These are phyloP conservation scores for Taxidea taxus DNA, from an alignment of 2,113 vertebrate species.

Conservation along the genomic window DNA sequence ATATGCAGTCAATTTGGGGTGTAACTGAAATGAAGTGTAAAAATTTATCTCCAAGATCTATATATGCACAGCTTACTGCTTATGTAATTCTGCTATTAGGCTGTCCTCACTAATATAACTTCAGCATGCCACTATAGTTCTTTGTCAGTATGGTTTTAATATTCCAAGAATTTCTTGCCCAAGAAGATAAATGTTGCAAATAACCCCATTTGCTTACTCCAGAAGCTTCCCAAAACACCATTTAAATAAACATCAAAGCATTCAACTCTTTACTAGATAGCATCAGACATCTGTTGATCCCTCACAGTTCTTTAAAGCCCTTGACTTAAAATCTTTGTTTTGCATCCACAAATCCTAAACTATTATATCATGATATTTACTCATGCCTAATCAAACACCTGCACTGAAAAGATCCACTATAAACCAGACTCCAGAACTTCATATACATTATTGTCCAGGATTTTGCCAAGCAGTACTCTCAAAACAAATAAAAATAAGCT, in stretches of 20 bases:
- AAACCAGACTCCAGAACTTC: not conserved
- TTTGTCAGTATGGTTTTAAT: not conserved
- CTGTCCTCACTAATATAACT: not conserved
- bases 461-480: not conserved
- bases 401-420: not conserved
- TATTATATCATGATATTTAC: not conserved
- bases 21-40: not conserved
- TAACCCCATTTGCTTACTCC: constrained; percentile 17
- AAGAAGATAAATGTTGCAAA: constrained; percentile 4
- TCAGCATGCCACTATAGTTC: not conserved
- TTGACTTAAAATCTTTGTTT: not conserved
- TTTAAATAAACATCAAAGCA: constrained; percentile 6
- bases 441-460: not conserved
- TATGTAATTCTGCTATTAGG: not conserved
- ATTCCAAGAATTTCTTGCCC: not conserved
- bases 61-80: not conserved
- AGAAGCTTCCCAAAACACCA: not conserved
- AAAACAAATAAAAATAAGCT: not conserved
- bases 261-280: not conserved
- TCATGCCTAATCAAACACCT: not conserved
- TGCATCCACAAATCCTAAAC: not conserved
- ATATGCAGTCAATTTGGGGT: not conserved
- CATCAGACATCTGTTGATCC: constrained; percentile 14
- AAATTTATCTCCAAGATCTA: not conserved
- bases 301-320: not conserved